phyloP scores from a whole-genome alignment of 1,140 invertebrate genomes.

The Stenopsyche tienmushanensis region DNA sequence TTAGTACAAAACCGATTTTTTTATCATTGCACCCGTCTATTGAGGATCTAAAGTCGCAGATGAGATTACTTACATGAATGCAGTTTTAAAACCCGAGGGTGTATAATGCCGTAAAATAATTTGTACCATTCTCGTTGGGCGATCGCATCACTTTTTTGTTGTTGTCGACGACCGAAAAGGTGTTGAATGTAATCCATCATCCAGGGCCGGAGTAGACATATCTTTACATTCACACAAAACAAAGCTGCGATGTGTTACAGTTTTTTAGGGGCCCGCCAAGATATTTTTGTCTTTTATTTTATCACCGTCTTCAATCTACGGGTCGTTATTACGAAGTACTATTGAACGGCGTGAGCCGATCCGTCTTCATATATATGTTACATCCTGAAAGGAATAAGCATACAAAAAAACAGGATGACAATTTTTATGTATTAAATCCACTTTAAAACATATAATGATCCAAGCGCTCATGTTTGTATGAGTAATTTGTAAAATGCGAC shows the following conservation, averaged over 20 bases:
- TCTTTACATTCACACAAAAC: conserved; percentile 35
- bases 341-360: conserved; percentile 22
- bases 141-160: conserved; percentile 1
- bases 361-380: conserved; percentile 2
- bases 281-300: conserved; percentile 29
- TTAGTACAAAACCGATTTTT: neutral
- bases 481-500: too few species aligned
- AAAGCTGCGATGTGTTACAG: conserved; percentile 30
- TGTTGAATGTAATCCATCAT: conserved; percentile 41
- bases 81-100: neutral
- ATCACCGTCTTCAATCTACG: conserved; percentile 25
- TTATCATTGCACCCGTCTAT: neutral
- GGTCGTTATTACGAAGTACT: conserved; percentile 28
- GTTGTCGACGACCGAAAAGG: conserved; percentile 29
- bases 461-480: too few species aligned
- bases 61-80: neutral
- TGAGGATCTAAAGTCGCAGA: neutral
- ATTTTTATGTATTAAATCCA: too few species aligned
- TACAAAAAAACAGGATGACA: too few species aligned
- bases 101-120: conserved; percentile 6
- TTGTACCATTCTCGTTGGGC: conserved; percentile 16
- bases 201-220: conserved; percentile 11
- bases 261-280: conserved; percentile 7
- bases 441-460: too few species aligned
- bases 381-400: too few species aligned